Base-by-base conservation (phyloP, 2,888 invertebrate genomes). In the Ganaspis brasiliensis region DNA sequence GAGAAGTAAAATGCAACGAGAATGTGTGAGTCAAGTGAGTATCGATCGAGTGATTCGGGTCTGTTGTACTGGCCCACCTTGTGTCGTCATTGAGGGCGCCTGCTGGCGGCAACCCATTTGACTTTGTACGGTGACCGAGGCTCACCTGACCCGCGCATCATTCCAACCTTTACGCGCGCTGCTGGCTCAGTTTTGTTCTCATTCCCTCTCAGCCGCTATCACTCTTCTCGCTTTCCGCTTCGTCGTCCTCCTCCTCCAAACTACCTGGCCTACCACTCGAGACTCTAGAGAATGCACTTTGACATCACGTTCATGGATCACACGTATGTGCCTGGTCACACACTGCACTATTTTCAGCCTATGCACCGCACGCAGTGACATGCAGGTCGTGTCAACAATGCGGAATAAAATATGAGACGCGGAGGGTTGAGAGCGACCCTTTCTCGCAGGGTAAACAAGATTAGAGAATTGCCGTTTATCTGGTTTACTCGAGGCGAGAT, bases 31-130 rank as follows among this genome's bases (percentile, higher is more conserved):
- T 72, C 31, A 31, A 59, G 63, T 37, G 6, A 14, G n/a, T 37
- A 70, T 56, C 26, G 70, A 57, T 24, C 74, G 40, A 40, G 45
- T 31, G 57, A 31, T 56, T 74, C 70, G 74, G 31, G 6, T 31
- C 31, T 6, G 31, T 6, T 45, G 57, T 40, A n/a, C 67, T 9
- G 55, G 67, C 31, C 35, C 45, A 45, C 52, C 37, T 19, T 35
- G 16, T 31, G 3, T 2, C 31, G 31, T n/a, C n/a, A n/a, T n/a
- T n/a, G 52, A 52, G 16, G 16, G 16, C 19, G 52, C 52, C 19
- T 52, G 16, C n/a, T 52, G 16, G 52, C 19, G 16, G 49, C 49
- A n/a, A 49, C 49, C 16, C 19, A 16, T 52, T 19, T 52, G 19
- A 8, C 8, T 52, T 52, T 19, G 52, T 52, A 16, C 19, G 9